Conservation (phyloP, 2,888 invertebrate species). For the Cremastinae sp. region DNA sequence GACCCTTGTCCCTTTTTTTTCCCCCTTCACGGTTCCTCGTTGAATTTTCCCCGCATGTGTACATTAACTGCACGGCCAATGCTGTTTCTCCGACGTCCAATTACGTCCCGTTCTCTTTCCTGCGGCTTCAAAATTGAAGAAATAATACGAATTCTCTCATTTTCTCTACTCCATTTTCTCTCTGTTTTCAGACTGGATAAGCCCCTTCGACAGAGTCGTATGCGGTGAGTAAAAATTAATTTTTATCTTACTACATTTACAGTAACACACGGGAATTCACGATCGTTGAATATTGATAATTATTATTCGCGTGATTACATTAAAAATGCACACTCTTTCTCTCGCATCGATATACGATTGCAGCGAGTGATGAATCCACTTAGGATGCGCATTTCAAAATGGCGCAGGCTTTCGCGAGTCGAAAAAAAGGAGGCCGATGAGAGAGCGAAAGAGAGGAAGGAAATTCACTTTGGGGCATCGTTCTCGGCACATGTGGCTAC, state of each 20-base stretch:
- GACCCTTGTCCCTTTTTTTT: constrained; percentile 36
- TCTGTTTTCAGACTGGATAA: constrained; percentile 95
- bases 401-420: constrained; percentile 30
- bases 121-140: constrained; percentile 38
- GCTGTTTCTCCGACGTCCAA: constrained; percentile 57
- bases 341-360: constrained; percentile 17
- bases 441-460: constrained; percentile 43
- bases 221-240: constrained; percentile 89
- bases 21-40: not conserved
- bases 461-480: constrained; percentile 54
- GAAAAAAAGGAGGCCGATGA: constrained; percentile 8
- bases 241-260: constrained; percentile 40
- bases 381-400: constrained; percentile 54
- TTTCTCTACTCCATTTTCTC: constrained; percentile 68
- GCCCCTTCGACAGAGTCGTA: constrained; percentile 96
- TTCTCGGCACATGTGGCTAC: constrained; percentile 66
- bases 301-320: constrained; percentile 22
- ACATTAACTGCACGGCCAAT: constrained; percentile 44
- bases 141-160: constrained; percentile 59
- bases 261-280: constrained; percentile 36
- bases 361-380: constrained; percentile 54
- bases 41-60: constrained; percentile 8
- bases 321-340: constrained; percentile 13
- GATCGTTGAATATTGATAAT: constrained; percentile 49
- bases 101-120: constrained; percentile 54